Conservation (phyloP, 30 jellyfish, hydroid and myxozoan species). For the Hydra vulgaris region DNA sequence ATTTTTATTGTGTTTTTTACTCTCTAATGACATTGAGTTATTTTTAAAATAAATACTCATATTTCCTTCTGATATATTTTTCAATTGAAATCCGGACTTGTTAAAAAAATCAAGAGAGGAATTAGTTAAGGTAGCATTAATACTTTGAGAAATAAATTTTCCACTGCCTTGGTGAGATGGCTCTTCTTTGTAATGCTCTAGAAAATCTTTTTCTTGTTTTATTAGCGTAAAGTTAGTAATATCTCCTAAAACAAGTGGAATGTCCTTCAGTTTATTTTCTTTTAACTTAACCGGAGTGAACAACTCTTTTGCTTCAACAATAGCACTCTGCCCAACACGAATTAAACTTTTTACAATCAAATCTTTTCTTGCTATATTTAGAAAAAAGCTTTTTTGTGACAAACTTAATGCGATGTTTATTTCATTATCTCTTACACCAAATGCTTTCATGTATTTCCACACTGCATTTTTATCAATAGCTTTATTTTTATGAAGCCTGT, state of each 20-base stretch:
- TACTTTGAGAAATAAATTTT: too few species aligned
- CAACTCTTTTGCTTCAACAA: not conserved
- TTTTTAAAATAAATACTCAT: too few species aligned
- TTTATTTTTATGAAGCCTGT: not conserved
- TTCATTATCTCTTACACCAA: not conserved
- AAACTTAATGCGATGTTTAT: not conserved
- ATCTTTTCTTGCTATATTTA: not conserved
- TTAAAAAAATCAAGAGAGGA: too few species aligned
- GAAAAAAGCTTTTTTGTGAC: not conserved
- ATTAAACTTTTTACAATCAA: not conserved
- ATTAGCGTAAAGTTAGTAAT: not conserved
- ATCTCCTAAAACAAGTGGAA: not conserved
- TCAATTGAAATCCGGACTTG: too few species aligned
- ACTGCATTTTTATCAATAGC: not conserved
- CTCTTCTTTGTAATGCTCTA: too few species aligned
- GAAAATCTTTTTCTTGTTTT: not conserved
- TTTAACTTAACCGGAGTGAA: not conserved
- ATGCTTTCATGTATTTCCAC: conserved; percentile 1
- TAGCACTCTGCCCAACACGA: not conserved
- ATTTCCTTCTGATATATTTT: too few species aligned
- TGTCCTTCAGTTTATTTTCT: not conserved
- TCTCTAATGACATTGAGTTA: too few species aligned
- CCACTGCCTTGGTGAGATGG: too few species aligned
- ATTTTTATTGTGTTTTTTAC: too few species aligned
- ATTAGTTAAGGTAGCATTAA: too few species aligned